Conservation (phyloP, 1,140 invertebrate genomes). For the Tetragonula clypearis region DNA sequence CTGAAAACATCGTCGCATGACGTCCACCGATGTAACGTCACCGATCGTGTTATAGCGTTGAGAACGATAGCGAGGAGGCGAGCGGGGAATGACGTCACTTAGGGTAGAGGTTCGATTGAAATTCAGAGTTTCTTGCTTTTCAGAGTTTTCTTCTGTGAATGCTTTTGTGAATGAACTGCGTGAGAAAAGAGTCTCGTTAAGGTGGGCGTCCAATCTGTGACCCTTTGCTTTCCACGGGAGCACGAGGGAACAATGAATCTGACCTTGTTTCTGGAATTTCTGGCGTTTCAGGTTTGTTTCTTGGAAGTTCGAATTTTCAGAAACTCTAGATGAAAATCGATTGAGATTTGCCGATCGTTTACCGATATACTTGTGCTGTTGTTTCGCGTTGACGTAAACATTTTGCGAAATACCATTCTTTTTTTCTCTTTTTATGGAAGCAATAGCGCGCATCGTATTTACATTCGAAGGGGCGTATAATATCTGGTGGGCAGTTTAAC, state of each 20-base stretch:
- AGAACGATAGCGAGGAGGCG: too few species aligned
- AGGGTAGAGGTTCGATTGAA: too few species aligned
- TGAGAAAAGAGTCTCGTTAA: not conserved
- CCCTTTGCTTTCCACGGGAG: not conserved
- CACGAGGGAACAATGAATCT: not conserved
- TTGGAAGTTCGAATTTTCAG: too few species aligned
- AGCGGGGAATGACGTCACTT: too few species aligned
- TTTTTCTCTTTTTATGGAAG: not conserved
- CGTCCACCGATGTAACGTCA: too few species aligned
- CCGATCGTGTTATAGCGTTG: too few species aligned
- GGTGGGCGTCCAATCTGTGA: not conserved
- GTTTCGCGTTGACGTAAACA: too few species aligned
- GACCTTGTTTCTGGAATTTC: too few species aligned
- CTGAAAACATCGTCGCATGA: too few species aligned
- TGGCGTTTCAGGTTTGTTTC: not conserved
- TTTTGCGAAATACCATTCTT: not conserved
- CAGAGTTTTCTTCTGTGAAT: not conserved
- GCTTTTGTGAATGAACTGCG: not conserved
- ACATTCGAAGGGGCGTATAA: not conserved
- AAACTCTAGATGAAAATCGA: not conserved
- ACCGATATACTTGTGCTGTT: too few species aligned
- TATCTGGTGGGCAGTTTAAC: not conserved
- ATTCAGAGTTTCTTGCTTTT: not conserved
- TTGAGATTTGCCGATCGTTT: too few species aligned
- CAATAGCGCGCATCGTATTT: not conserved